Base-by-base conservation (phyloP, 2,113 vertebrate species). In the Hippocampus comes region DNA sequence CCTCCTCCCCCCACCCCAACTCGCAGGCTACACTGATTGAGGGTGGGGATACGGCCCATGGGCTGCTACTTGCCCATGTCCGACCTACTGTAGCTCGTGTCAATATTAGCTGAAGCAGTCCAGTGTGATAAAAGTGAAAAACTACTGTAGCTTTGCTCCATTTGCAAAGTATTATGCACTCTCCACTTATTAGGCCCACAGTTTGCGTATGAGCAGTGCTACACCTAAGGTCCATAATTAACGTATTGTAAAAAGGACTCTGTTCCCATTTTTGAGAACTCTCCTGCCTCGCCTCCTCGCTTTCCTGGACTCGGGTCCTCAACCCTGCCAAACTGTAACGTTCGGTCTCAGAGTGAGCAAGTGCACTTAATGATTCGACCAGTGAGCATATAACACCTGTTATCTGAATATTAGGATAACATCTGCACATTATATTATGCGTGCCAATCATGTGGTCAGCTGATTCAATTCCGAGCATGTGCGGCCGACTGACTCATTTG, bases 401-500 rank as follows among this genome's bases (percentile, higher is more conserved):
- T 60, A 25, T 68, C 15, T 59, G 14, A 65, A 49, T 43, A 61
- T 75, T 2, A 53, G 11, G 43, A 10, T 30, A 34, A 71, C 63
- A 71, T 25, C 41, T 74, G 60, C 14, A 72, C 42, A 49, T 49
- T 14, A 1, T 59, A 69, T 5, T 17, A 10, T 15, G n/a, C 27
- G 21, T 67, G 18, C 75, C 18, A 68, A 41, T 73, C 49, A 73
- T 56, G 18, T 56, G 59, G 8, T 68, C n/a, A 60, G 30, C 68
- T 48, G 48, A 76, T 72, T 15, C 34, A 9, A 6, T n/a, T 70
- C n/a, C 2, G 38, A 42, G 18, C 21, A 10, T 60, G 41, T 46
- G 14, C 57, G 70, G 34, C 23, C 14, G 27, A 75, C 3, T 41
- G 42, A 46, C 80, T 51, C 68, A n/a, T 49, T 78, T 51, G 65